Conservation (phyloP, 2,797 vertebrate genomes). For the Anguilla anguilla region DNA sequence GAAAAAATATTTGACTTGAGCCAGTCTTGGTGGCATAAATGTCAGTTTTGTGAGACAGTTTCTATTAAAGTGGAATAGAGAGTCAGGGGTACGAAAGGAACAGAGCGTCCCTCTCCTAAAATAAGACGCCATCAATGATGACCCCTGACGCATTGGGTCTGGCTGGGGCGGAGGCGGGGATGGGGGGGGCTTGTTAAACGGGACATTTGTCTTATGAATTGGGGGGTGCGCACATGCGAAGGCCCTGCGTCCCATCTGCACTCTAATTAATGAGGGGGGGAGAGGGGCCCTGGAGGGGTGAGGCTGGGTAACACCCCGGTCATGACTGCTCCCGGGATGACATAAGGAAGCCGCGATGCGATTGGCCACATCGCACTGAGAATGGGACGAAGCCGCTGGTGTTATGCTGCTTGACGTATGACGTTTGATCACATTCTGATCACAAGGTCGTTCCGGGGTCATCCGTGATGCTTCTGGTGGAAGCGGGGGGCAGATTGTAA, state of each 20-base stretch:
- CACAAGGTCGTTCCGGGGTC: neutral
- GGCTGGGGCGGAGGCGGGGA: neutral
- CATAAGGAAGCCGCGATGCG: neutral
- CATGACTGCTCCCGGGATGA: neutral
- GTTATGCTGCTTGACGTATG: neutral
- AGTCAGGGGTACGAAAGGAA: neutral
- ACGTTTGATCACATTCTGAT: neutral
- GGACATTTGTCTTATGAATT: neutral
- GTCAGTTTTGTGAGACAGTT: neutral
- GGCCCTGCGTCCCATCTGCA: conserved; percentile 6
- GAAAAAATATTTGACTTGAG: neutral
- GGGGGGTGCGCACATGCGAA: neutral
- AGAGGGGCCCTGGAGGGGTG: neutral
- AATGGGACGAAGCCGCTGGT: neutral
- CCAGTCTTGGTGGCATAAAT: neutral
- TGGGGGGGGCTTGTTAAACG: neutral
- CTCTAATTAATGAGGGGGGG: conserved; percentile 4
- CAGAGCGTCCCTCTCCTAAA: neutral
- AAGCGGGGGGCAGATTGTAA: neutral
- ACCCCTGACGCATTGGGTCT: neutral
- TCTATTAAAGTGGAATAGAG: neutral
- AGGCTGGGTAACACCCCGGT: neutral
- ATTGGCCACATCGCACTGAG: neutral
- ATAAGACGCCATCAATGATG: neutral
- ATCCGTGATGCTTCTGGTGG: neutral